Percentiles rank a stretch among this genome's conserved stretches.
Evolutionary conservation across 2,113 vertebrate genomes (phyloP).

Genomic region (Tragulus kanchil): DNA sequence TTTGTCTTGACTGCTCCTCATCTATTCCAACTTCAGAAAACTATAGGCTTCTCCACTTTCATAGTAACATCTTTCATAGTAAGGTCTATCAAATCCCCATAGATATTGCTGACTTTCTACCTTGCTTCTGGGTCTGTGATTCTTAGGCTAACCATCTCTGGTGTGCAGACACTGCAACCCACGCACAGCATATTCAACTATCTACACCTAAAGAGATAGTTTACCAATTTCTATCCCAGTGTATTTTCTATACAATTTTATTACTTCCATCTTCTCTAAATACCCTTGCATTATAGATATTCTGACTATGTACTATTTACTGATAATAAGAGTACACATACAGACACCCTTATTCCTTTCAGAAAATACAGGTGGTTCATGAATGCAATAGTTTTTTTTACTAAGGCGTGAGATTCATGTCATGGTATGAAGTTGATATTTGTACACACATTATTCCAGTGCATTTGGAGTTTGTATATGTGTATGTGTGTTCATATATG

Average conservation of each 20-base stretch:
- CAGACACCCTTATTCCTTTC: not conserved
- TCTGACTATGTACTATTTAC: not conserved
- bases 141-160: not conserved
- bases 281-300: not conserved
- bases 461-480: not conserved
- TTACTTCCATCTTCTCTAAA: not conserved
- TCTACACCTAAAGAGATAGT: not conserved
- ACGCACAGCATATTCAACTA: too few species aligned
- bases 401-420: rapidly evolving
- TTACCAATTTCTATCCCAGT: not conserved
- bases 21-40: not conserved
- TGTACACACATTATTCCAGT: not conserved
- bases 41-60: not conserved
- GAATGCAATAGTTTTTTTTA: not conserved
- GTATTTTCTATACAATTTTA: not conserved
- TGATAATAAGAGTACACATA: not conserved
- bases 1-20: not conserved
- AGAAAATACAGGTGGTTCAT: not conserved
- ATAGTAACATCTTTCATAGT: not conserved
- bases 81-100: not conserved
- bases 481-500: not conserved
- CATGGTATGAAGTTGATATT: not conserved
- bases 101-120: not conserved
- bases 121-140: not conserved
- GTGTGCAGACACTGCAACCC: too few species aligned